Percentiles rank a stretch among this genome's conserved stretches.
phyloP scores from a whole-genome alignment of 2,888 invertebrate species.

The Crematogaster levior region DNA sequence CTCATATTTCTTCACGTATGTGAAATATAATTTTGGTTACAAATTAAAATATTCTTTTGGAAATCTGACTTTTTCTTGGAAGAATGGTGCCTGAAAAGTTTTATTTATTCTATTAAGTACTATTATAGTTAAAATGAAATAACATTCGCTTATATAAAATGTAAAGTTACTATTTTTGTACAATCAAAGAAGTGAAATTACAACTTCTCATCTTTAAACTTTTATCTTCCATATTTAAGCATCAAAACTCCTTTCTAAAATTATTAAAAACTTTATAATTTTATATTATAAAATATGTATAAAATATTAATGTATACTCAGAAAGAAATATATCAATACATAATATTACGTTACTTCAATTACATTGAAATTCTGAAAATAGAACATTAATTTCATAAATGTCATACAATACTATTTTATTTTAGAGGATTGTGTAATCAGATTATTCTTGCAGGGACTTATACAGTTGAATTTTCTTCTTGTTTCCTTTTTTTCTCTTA shows the following conservation, averaged over 20 bases:
- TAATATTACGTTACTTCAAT: too few relatives aligned
- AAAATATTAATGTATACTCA: too few relatives aligned
- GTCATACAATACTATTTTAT: not conserved
- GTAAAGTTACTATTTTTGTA: too few relatives aligned
- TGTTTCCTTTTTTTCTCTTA: not conserved
- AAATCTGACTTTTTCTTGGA: not conserved
- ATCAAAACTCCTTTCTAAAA: not conserved
- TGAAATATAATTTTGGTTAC: not conserved
- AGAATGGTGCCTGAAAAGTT: not conserved
- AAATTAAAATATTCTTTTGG: not conserved
- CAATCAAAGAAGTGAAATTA: too few relatives aligned
- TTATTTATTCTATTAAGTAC: not conserved
- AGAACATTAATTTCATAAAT: not conserved
- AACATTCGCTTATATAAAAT: not conserved
- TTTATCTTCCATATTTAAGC: not conserved
- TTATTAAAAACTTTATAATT: not conserved
- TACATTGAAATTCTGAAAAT: too few relatives aligned
- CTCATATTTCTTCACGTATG: not conserved
- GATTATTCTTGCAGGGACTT: not conserved
- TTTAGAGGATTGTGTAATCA: not conserved
- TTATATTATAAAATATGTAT: too few relatives aligned
- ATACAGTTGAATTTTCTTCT: not conserved
- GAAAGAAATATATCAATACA: too few relatives aligned
- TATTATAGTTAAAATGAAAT: not conserved
- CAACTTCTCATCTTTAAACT: not conserved